These are phyloP conservation scores for Myotis brandtii DNA, from an alignment of 2,113 vertebrate genomes.

Conservation along the genomic window DNA sequence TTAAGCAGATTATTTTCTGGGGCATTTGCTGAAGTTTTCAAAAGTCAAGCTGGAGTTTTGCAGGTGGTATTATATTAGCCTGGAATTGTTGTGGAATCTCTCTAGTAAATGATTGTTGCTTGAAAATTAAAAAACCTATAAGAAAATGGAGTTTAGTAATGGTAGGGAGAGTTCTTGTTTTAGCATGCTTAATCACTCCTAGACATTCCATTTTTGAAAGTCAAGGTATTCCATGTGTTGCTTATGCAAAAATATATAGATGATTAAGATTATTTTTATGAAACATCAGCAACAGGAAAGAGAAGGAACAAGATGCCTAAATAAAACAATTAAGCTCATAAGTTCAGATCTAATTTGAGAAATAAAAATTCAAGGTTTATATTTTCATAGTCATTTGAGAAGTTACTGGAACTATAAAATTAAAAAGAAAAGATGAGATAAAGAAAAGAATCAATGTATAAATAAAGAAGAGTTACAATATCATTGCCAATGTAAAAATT, in stretches of 20 bases:
- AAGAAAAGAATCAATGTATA: background rate
- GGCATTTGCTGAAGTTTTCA: conserved; percentile 21
- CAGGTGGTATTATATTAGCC: background rate
- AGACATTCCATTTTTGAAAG: background rate
- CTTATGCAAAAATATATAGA: conserved; percentile 12
- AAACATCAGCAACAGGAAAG: background rate
- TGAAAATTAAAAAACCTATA: background rate
- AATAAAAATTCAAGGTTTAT: background rate
- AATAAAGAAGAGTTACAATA: background rate
- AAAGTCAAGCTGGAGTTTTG: conserved; percentile 2
- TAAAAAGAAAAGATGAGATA: background rate
- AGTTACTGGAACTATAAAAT: background rate
- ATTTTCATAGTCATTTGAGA: background rate
- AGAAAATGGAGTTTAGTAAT: conserved; percentile 29
- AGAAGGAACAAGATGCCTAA: background rate
- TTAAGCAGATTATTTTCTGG: conserved; percentile 14
- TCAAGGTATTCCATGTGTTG: background rate
- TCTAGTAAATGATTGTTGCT: background rate
- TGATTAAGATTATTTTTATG: background rate
- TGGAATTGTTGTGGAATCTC: background rate
- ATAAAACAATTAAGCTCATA: background rate
- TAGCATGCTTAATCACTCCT: background rate
- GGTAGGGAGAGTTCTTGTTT: background rate
- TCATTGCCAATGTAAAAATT: background rate
- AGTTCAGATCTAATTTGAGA: background rate